A percentile compares a stretch with the other conserved stretches of the same genome.
phyloP scores from a whole-genome alignment of 2,113 vertebrate species.

The Serinus canaria region DNA sequence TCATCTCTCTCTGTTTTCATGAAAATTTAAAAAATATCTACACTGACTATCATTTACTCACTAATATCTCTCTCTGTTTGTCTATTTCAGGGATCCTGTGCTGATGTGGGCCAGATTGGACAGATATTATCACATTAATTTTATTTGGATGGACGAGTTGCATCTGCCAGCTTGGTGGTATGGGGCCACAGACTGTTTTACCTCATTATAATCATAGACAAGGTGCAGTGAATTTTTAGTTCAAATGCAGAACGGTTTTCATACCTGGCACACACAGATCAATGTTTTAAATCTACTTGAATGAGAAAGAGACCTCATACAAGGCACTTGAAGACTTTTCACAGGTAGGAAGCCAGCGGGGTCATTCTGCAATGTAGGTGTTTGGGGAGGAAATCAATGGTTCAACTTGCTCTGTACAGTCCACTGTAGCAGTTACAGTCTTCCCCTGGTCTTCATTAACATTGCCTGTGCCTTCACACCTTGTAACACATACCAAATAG shows the following conservation, averaged over 20 bases:
- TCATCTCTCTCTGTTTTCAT: constrained; percentile 14
- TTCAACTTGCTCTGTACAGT: background rate
- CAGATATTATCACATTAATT: background rate
- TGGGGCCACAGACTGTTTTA: background rate
- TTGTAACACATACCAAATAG: background rate
- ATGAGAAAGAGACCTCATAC: background rate
- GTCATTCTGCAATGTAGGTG: background rate
- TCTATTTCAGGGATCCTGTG: background rate
- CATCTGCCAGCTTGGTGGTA: background rate
- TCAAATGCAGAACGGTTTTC: background rate
- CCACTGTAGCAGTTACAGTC: background rate
- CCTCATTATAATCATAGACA: background rate
- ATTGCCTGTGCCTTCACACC: background rate
- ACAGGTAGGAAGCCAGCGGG: background rate
- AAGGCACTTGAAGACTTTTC: background rate
- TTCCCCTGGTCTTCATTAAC: background rate
- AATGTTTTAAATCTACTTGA: background rate
- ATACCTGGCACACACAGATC: background rate
- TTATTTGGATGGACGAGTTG: background rate
- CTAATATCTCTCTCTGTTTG: background rate
- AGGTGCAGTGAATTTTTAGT: background rate
- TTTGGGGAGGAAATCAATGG: background rate
- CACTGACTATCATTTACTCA: background rate
- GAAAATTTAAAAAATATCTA: constrained; percentile 19
- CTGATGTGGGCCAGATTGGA: background rate